These are phyloP conservation scores for Rotaria magnacalcarata DNA, from an alignment of 2,888 invertebrate species.

Conservation along the genomic window DNA sequence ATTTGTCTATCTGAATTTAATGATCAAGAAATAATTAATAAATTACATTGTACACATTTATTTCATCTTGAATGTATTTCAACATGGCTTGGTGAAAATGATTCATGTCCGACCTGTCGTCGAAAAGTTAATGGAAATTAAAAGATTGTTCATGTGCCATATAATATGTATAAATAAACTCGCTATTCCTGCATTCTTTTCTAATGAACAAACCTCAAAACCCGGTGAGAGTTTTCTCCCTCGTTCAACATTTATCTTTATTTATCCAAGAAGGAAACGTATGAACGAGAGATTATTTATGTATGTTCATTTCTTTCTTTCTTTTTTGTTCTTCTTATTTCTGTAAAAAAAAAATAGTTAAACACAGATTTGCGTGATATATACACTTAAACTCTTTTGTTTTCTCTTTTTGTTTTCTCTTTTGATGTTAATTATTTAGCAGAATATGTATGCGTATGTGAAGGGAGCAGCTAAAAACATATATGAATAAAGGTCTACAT, in stretches of 20 bases:
- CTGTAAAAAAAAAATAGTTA: not conserved
- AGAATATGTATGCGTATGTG: not conserved
- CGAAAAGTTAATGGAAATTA: conserved; percentile 30
- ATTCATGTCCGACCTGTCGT: conserved; percentile 30
- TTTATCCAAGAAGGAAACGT: not conserved
- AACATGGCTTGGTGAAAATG: conserved; percentile 35
- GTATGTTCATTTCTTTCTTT: not conserved
- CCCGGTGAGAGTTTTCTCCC: not conserved
- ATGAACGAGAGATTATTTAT: not conserved
- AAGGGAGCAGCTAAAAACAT: not conserved
- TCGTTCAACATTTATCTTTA: not conserved
- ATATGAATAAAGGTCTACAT: not conserved
- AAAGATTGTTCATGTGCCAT: not conserved
- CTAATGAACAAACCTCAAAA: not conserved
- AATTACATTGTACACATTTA: conserved; percentile 27
- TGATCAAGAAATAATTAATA: conserved; percentile 7
- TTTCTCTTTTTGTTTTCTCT: not conserved
- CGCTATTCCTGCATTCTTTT: too few species aligned
- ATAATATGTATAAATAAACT: not conserved
- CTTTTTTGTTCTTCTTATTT: conserved; percentile 21
- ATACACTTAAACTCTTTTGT: not conserved
- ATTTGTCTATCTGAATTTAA: conserved; percentile 24
- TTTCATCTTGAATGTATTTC: conserved; percentile 33
- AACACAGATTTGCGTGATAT: not conserved
- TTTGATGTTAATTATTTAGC: conserved; percentile 20